phyloP scores from a whole-genome alignment of 2,888 invertebrate genomes.

The Drosophila limbata region DNA sequence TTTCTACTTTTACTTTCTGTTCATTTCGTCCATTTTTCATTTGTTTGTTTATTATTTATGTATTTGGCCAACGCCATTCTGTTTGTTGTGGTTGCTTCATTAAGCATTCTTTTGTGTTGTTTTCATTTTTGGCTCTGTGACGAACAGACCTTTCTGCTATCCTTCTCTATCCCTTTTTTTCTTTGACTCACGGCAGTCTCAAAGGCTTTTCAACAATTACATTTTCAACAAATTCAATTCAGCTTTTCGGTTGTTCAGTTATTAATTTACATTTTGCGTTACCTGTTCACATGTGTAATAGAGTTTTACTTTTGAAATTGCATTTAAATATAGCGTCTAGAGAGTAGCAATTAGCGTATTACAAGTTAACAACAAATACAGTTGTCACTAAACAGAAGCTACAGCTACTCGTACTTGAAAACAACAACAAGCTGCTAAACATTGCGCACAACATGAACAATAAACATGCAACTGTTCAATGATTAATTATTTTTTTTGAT shows the following conservation, averaged over 20 bases:
- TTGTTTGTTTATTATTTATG: conserved; percentile 29
- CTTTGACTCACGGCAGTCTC: conserved; percentile 42
- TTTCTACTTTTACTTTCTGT: conserved; percentile 26
- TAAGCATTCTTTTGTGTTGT: conserved; percentile 33
- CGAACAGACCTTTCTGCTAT: conserved; percentile 14
- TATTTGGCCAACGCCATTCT: conserved; percentile 50
- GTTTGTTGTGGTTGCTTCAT: conserved; percentile 60
- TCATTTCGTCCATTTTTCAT: conserved; percentile 21
- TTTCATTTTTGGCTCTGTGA: conserved; percentile 18
- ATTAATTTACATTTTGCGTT: conserved; percentile 14
- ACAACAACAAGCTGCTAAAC: conserved; percentile 44
- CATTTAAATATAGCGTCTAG: conserved; percentile 61
- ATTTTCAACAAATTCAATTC: conserved; percentile 51
- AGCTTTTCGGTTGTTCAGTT: conserved; percentile 19
- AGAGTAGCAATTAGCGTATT: conserved; percentile 66
- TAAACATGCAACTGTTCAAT: conserved; percentile 60
- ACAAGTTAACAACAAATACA: conserved; percentile 56
- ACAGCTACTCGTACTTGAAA: conserved; percentile 25
- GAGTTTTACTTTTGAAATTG: conserved; percentile 32
- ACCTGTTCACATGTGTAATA: conserved; percentile 40
- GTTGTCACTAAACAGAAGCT: conserved; percentile 48
- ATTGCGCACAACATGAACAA: conserved; percentile 59
- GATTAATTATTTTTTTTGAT: conserved; percentile 31
- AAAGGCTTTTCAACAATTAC: conserved; percentile 53
- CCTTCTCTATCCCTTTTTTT: conserved; percentile 17